Evolutionary conservation across 64 coral and sea anemone species (phyloP).

Genomic region (Orbicella faveolata): DNA sequence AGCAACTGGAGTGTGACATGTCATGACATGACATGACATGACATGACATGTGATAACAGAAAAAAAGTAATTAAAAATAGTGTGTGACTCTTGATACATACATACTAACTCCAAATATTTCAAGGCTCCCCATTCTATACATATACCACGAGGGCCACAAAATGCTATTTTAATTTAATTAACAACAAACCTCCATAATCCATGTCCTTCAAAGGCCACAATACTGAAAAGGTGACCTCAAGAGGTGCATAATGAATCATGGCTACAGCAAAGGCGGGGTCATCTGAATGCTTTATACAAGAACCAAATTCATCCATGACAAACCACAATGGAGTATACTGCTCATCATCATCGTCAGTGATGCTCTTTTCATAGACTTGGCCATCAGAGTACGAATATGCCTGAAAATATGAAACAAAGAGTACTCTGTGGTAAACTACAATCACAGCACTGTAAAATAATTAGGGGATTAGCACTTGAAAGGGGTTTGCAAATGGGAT

Average conservation of each 20-base stretch:
- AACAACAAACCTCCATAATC: slow-evolving; percentile 75
- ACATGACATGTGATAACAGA: too few species aligned
- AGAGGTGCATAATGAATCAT: slow-evolving; percentile 64
- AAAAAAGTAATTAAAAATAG: too few species aligned
- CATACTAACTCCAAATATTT: too few species aligned
- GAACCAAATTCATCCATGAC: slow-evolving; percentile 97
- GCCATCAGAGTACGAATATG: background rate
- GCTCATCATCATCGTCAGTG: slow-evolving; percentile 1
- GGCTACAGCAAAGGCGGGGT: slow-evolving; percentile 52
- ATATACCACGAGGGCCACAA: background rate
- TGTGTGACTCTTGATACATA: too few species aligned
- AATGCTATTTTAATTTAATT: background rate
- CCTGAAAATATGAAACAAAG: background rate
- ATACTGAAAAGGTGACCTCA: slow-evolving; percentile 64
- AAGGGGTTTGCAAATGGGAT: too few species aligned
- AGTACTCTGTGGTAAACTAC: background rate
- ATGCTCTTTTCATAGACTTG: background rate
- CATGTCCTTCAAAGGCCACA: slow-evolving; percentile 77
- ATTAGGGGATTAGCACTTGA: too few species aligned
- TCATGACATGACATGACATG: too few species aligned
- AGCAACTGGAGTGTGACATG: too few species aligned
- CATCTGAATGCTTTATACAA: slow-evolving; percentile 83
- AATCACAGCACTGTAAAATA: too few species aligned
- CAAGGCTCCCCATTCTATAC: background rate
- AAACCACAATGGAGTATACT: slow-evolving; percentile 49